Evolutionary conservation across 1,140 invertebrate species (phyloP).

Genomic region (Drosophila obscura): DNA sequence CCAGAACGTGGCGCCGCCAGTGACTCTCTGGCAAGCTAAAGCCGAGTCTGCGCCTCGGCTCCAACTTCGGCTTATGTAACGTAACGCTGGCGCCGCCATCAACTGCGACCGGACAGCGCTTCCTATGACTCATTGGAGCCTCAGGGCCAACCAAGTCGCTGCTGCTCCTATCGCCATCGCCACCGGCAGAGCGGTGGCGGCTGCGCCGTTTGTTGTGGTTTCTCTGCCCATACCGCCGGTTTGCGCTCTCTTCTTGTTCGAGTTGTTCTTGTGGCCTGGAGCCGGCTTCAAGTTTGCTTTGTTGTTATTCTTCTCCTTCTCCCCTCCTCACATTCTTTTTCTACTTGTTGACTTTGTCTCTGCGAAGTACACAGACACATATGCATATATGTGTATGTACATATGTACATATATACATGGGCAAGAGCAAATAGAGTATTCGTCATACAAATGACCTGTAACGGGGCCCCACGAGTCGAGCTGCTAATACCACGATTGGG

Average conservation of each 20-base stretch:
- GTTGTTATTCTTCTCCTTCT: constrained; percentile 39
- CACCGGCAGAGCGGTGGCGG: constrained; percentile 31
- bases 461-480: constrained; percentile 21
- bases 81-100: constrained; percentile 66
- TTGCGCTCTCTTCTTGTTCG: constrained; percentile 31
- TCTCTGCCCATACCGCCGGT: constrained; percentile 27
- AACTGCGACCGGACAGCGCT: constrained; percentile 22
- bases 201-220: constrained; percentile 74
- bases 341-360: constrained; percentile 1
- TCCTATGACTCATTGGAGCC: constrained; percentile 52
- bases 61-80: constrained; percentile 65
- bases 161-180: constrained; percentile 9
- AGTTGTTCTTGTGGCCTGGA: constrained; percentile 46
- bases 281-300: constrained; percentile 62
- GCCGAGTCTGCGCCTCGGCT: constrained; percentile 25
- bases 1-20: not conserved
- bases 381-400: no score
- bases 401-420: not conserved
- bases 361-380: no score
- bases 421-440: constrained; percentile 23
- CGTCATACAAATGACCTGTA: constrained; percentile 33
- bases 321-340: not conserved
- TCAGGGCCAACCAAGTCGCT: constrained; percentile 39
- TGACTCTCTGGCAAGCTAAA: constrained; percentile 21
- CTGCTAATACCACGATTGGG: constrained; percentile 7